These are phyloP conservation scores for Ctenochaetus hawaiiensis DNA, from an alignment of 2,797 vertebrate species.

Conservation along the genomic window DNA sequence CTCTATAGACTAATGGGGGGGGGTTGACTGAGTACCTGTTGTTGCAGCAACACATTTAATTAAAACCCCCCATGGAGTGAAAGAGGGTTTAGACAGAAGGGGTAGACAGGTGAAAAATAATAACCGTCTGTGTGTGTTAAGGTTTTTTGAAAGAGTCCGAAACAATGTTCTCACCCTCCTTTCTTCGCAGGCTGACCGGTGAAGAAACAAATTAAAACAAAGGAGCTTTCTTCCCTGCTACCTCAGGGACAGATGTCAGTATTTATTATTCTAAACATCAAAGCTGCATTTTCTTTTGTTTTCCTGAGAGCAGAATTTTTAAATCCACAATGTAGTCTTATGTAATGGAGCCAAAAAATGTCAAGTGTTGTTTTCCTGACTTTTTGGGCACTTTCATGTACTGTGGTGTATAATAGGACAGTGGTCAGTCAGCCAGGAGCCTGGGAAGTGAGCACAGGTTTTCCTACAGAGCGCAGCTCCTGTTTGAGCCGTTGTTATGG, in stretches of 20 bases:
- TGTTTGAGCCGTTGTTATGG: slow-evolving; percentile 79
- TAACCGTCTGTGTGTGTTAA: slow-evolving; percentile 30
- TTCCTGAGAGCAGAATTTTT: slow-evolving; percentile 49
- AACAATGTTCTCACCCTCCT: slow-evolving; percentile 54
- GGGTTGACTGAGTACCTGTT: slow-evolving; percentile 64
- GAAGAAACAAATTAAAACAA: slow-evolving; percentile 79
- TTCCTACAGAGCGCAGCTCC: slow-evolving; percentile 72
- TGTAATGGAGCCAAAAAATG: slow-evolving; percentile 76
- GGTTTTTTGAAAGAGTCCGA: slow-evolving; percentile 45
- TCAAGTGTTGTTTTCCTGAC: slow-evolving; percentile 79
- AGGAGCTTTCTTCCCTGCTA: slow-evolving; percentile 71
- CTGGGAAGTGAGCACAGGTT: slow-evolving; percentile 78
- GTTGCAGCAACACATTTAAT: slow-evolving; percentile 78
- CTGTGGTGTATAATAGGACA: slow-evolving; percentile 69
- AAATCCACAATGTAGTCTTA: slow-evolving; percentile 72
- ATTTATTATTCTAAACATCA: slow-evolving; percentile 89
- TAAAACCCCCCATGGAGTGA: slow-evolving; percentile 64
- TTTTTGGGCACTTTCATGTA: slow-evolving; percentile 82
- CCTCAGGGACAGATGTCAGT: slow-evolving; percentile 76
- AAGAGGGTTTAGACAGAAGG: slow-evolving; percentile 48
- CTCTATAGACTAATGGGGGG: slow-evolving; percentile 51
- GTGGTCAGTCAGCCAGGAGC: slow-evolving; percentile 76
- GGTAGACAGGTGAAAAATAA: slow-evolving; percentile 72
- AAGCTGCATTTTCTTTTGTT: slow-evolving; percentile 81
- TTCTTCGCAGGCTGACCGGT: slow-evolving; percentile 60